Evolutionary conservation across 2,113 vertebrate genomes (phyloP), one percentile per base, ranked within the genome.

Genomic region (Phylloscopus whistleri): DNA sequence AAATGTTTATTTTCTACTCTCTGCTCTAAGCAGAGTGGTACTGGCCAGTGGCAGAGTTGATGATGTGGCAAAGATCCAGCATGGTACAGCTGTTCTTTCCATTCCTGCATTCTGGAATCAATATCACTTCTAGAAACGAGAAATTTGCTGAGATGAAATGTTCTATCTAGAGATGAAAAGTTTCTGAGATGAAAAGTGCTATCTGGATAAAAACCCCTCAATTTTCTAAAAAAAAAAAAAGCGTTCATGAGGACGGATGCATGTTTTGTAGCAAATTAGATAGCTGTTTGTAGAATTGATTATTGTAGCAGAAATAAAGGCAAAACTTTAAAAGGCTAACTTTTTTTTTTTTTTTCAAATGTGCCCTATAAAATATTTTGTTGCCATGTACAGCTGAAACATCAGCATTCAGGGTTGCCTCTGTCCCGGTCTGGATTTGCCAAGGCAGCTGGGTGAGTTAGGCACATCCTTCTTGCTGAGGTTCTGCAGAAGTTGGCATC

Each of bases 91-190:
- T 86, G 22, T 55, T 81, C 23, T 84, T 91, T 74, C 87, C 26
- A 17, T 63, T 84, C 26, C 30, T 59, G 43, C 59, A 33, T 66
- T 27, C 48, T 26, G 20, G 39, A 82, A 64, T 49, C 41, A 30
- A 6, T 56, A 58, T 41, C 11, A n/a, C n/a, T 81, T 20, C 9
- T 76, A 26, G 9, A 18, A 39, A 2, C 70, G 35, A 44, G 46
- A 63, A 74, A 83, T 79, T 58, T 80, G 39, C 20, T 81, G 51
- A 94, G 76, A 76, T 89, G 77, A 95, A 95, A 94, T 51, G 31
- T 26, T 85, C 35, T 62, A 66, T 93, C 58, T 67, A 89, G 44
- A 76, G 11, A 27, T 37, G 23, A 35, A 59, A 59, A 24, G 9
- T 2, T 92, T 87, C 73, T 84, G 53, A 94, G 80, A 73, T 88